Conservation (phyloP, 53 echinoderm and acorn worm genomes). For the Patiria pectinifera region DNA sequence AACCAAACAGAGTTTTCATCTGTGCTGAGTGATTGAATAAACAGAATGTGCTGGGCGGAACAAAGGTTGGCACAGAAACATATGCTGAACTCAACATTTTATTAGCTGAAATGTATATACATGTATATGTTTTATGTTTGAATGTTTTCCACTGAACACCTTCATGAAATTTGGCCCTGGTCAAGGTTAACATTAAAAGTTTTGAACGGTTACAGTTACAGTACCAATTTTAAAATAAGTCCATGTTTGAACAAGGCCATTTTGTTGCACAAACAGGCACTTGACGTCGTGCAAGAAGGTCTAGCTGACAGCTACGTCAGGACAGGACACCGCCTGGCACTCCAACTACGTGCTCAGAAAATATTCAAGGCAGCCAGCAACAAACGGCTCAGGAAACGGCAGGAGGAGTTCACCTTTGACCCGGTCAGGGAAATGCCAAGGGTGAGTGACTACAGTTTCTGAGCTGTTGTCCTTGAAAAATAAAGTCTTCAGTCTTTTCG, state of each 20-base stretch:
- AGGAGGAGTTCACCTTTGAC: constrained; percentile 73
- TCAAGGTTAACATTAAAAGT: no score
- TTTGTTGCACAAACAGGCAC: constrained; percentile 56
- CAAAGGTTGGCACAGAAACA: no score
- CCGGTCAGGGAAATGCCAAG: constrained; percentile 79
- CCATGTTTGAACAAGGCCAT: not conserved
- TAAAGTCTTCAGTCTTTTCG: no score
- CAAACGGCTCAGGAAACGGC: constrained; percentile 65
- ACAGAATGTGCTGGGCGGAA: no score
- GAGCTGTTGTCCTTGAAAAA: no score
- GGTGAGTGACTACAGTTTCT: constrained; percentile 43
- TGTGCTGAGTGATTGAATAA: no score
- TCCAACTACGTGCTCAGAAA: constrained; percentile 89
- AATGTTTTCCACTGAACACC: no score
- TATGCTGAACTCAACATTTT: no score
- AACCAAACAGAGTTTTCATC: no score
- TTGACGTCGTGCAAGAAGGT: constrained; percentile 84
- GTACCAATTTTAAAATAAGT: not conserved
- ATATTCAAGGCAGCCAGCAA: constrained; percentile 77
- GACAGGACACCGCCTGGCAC: constrained; percentile 80
- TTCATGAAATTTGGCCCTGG: no score
- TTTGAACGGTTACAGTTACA: not conserved
- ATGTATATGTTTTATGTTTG: no score
- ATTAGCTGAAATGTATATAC: no score
- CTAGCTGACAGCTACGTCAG: constrained; percentile 79